These are phyloP conservation scores for Orthosia incerta DNA, from an alignment of 2,888 invertebrate species.

Conservation along the genomic window DNA sequence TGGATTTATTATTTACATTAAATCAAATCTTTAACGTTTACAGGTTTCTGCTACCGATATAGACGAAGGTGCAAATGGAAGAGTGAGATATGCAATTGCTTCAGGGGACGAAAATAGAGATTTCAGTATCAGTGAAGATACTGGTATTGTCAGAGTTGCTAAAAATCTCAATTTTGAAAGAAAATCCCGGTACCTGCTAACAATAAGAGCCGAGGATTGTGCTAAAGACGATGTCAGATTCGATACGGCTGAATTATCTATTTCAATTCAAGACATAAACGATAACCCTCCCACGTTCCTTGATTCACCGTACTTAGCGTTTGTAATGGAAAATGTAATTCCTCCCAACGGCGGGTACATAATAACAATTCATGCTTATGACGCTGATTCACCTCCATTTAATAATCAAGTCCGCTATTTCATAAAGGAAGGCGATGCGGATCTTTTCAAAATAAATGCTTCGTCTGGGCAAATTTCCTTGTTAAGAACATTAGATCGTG, in stretches of 20 bases:
- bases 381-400: conserved; percentile 97
- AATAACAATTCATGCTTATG: conserved; percentile 96
- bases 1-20: not conserved
- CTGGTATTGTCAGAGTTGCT: conserved; percentile 97
- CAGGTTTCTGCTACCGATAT: conserved; percentile 97
- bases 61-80: conserved; percentile 97
- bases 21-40: conserved; percentile 53
- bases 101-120: conserved; percentile 97
- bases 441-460: conserved; percentile 97
- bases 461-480: conserved; percentile 97
- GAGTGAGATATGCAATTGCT: conserved; percentile 97
- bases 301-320: conserved; percentile 98
- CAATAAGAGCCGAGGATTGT: conserved; percentile 97
- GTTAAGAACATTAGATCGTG: conserved; percentile 95
- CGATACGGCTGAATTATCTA: conserved; percentile 95
- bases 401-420: conserved; percentile 98
- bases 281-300: conserved; percentile 98
- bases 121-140: conserved; percentile 97
- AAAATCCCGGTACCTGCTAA: conserved; percentile 95
- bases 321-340: conserved; percentile 97
- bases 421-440: conserved; percentile 97
- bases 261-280: conserved; percentile 97
- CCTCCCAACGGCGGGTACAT: conserved; percentile 95
- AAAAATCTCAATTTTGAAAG: conserved; percentile 98
- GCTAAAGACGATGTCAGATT: conserved; percentile 93